A percentile compares a stretch with the other conserved stretches of the same genome.
phyloP scores from a whole-genome alignment of 2,888 invertebrate genomes.

The Lithophane socia region DNA sequence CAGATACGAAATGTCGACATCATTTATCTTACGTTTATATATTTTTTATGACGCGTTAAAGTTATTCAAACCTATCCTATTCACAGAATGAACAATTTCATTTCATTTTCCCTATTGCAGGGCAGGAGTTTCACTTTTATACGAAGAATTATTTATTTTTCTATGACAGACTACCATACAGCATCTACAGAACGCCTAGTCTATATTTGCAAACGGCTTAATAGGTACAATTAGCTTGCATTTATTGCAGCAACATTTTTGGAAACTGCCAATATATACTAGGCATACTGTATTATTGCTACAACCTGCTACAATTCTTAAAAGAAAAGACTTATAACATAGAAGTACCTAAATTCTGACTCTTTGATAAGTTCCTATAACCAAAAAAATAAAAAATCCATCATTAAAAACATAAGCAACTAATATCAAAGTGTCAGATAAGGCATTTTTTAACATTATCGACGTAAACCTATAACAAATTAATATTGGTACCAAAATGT shows the following conservation, averaged over 20 bases:
- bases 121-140: background rate
- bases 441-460: background rate
- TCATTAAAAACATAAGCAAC: background rate
- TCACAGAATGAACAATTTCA: background rate
- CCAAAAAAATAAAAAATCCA: background rate
- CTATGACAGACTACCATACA: background rate
- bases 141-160: background rate
- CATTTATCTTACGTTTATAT: too few species aligned
- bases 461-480: slow-evolving; percentile 18
- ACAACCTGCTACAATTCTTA: background rate
- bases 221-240: background rate
- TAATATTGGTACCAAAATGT: slow-evolving; percentile 43
- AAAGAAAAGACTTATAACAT: slow-evolving; percentile 10
- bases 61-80: too few species aligned
- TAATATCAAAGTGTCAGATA: slow-evolving; percentile 2
- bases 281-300: background rate
- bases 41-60: background rate
- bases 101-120: background rate
- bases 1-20: background rate
- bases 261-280: background rate
- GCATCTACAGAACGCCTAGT: slow-evolving; percentile 12
- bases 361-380: background rate
- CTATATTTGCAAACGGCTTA: background rate
- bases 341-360: slow-evolving; percentile 11
- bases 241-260: background rate